These are phyloP conservation scores for Chromobotia macracanthus DNA, from an alignment of 2,797 vertebrate genomes.

Conservation along the genomic window DNA sequence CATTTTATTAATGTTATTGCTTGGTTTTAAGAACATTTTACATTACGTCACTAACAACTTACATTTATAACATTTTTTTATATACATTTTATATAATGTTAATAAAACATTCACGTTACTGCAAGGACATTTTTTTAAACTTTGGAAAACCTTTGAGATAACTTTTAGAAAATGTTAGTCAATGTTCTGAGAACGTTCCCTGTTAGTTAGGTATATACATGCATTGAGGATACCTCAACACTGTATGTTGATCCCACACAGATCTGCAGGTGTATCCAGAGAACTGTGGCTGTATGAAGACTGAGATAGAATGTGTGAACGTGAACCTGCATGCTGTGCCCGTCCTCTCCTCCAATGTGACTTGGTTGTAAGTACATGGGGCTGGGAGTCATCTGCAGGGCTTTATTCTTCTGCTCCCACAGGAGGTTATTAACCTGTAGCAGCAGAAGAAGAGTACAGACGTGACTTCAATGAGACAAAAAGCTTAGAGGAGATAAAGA, in stretches of 20 bases:
- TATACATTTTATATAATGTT: too few relatives aligned
- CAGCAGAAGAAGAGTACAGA: conserved; percentile 2
- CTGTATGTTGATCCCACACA: conserved; percentile 53
- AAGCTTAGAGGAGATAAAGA: conserved; percentile 12
- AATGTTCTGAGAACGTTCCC: too few relatives aligned
- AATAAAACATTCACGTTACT: too few relatives aligned
- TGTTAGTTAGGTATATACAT: too few relatives aligned
- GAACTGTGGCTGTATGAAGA: conserved; percentile 74
- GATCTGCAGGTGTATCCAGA: conserved; percentile 75
- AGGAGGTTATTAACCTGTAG: neutral
- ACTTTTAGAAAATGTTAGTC: neutral
- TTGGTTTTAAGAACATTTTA: too few relatives aligned
- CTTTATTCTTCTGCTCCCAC: conserved; percentile 17
- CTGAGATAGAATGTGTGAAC: conserved; percentile 75
- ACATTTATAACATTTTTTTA: too few relatives aligned
- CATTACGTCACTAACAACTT: too few relatives aligned
- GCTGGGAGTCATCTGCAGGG: neutral
- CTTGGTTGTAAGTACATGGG: conserved; percentile 72
- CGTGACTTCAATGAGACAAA: conserved; percentile 9
- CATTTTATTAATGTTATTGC: too few relatives aligned
- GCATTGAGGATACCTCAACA: neutral
- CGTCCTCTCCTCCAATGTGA: conserved; percentile 73
- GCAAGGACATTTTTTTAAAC: too few relatives aligned
- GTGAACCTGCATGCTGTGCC: conserved; percentile 73
- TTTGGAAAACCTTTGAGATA: too few relatives aligned